Conservation (phyloP, 1,140 invertebrate species). For the Drosophila eugracilis region DNA sequence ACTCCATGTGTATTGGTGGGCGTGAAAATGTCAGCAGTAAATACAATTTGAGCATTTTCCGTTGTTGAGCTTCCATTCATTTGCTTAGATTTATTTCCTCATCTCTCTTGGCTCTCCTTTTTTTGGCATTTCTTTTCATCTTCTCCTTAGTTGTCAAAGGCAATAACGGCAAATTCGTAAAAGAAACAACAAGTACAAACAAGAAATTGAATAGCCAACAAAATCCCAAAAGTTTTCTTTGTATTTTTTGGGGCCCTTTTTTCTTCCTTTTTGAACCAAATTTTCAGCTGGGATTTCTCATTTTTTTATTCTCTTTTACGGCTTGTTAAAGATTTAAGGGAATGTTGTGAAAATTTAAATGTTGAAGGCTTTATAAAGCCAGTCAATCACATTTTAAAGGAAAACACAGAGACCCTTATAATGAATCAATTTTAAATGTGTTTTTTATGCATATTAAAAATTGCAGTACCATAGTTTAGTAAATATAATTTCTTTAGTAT, state of each 20-base stretch:
- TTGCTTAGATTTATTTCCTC: constrained; percentile 33
- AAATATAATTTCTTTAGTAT: background rate
- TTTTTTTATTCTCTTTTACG: constrained; percentile 12
- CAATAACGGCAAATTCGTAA: constrained; percentile 20
- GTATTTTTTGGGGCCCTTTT: constrained; percentile 9
- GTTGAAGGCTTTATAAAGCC: constrained; percentile 3
- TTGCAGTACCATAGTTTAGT: too few species aligned
- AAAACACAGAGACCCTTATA: too few species aligned
- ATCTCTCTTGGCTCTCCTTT: constrained; percentile 6
- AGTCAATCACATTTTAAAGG: background rate
- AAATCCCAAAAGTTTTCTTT: constrained; percentile 28
- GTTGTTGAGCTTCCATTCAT: constrained; percentile 31
- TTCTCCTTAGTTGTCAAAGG: constrained; percentile 21
- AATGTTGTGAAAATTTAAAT: constrained; percentile 4
- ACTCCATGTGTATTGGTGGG: constrained; percentile 39
- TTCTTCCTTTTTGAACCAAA: constrained; percentile 9
- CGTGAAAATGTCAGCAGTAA: constrained; percentile 68
- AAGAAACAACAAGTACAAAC: constrained; percentile 5
- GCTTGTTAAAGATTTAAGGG: background rate
- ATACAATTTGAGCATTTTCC: constrained; percentile 63
- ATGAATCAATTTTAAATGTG: too few species aligned
- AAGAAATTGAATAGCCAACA: constrained; percentile 29
- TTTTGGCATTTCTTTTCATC: constrained; percentile 23
- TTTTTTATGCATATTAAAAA: too few species aligned
- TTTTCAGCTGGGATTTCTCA: constrained; percentile 24